Base-by-base conservation (phyloP, 2,797 vertebrate species). In the Mionectes olivaceus region DNA sequence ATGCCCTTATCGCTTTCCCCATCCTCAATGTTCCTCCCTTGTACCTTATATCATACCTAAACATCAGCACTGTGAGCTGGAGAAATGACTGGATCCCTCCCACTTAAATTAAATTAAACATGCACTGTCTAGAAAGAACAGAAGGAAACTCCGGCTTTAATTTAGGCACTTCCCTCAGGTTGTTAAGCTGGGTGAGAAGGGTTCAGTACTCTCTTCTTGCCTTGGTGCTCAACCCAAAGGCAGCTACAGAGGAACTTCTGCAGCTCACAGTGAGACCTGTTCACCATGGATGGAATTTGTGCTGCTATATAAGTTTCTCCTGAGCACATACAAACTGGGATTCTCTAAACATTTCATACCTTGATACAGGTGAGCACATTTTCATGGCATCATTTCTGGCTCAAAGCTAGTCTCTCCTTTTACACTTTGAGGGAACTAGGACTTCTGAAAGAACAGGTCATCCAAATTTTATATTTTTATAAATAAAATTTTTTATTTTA, bases 301-400 rank as follows among this genome's bases (percentile, higher is more conserved):
- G 53, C 18, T 23, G 44, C 44, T 17, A 39, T 10, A 27, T 6
- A 21, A 41, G 65, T 59, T 75, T 63, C 64, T 63, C 21, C 76
- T 43, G 35, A 76, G n/a, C n/a, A 57, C 0, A 0, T n/a, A 52
- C 30, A 70, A 67, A 89, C n/a, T n/a, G 13, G 5, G 32, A 43
- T 67, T 63, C 25, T 53, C 64, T 37, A 87, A 53, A 61, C 37
- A 85, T n/a, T 79, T 71, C 11, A n/a, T 17, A 57, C 9, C 14
- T 25, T 52, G 27, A 55, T n/a, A 39, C 2, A 55, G 17, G 4
- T 23, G 18, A 90, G 24, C 5, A 61, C 76, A 43, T 77, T 74
- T 61, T 83, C 44, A 46, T 6, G 3, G 11, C 19, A 64, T 52
- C 5, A 41, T 37, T 87, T 71, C 69, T 46, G 27, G 52, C 37